These are phyloP conservation scores for Anastrepha ludens DNA, from an alignment of 1,140 invertebrate genomes.

Conservation along the genomic window DNA sequence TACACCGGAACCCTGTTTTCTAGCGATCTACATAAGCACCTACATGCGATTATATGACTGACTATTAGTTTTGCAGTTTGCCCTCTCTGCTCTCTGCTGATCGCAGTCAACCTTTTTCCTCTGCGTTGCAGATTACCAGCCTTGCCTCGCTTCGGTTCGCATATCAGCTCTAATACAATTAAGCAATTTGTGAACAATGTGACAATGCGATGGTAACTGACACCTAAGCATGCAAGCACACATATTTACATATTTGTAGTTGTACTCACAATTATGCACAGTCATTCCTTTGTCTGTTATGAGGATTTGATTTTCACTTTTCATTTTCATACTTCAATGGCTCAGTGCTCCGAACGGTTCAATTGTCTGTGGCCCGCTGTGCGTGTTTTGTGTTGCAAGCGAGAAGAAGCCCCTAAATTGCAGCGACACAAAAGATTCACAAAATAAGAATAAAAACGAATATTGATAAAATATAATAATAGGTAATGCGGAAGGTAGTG, in stretches of 20 bases:
- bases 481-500: not conserved
- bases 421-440: conserved; percentile 9
- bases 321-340: conserved; percentile 1
- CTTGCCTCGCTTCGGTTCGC: not conserved
- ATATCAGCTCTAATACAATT: conserved; percentile 46
- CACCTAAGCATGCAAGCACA: not conserved
- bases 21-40: too few relatives aligned
- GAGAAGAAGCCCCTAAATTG: conserved; percentile 27
- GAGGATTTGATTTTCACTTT: conserved; percentile 8
- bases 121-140: not conserved
- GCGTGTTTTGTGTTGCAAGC: not conserved
- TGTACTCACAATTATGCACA: not conserved
- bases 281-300: conserved; percentile 3
- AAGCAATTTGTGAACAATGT: conserved; percentile 51
- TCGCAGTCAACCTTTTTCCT: not conserved
- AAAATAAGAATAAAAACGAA: not conserved
- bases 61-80: not conserved
- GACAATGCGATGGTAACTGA: conserved; percentile 36
- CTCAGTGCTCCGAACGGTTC: not conserved
- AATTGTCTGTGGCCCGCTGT: not conserved
- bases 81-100: not conserved
- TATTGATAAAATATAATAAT: not conserved
- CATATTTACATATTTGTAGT: not conserved
- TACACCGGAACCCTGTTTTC: too few relatives aligned
- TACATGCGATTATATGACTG: too few relatives aligned